Percentiles rank a stretch among this genome's conserved stretches.
Evolutionary conservation across 2,888 invertebrate species (phyloP).

Genomic region (Lasioglossum oenotherae): DNA sequence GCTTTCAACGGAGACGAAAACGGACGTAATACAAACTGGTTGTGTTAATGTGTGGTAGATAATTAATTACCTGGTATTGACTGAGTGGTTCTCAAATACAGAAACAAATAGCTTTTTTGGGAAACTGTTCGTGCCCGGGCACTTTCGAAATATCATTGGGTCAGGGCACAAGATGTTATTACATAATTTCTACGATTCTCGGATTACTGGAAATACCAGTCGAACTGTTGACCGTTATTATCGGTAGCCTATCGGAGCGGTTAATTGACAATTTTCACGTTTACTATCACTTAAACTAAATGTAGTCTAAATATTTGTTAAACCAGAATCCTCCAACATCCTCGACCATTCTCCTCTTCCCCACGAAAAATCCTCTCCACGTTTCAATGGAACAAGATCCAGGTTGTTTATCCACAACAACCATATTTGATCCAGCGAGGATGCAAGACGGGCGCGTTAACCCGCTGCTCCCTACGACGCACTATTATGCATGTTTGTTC

Average conservation of each 20-base stretch:
- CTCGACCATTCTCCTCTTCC: too few relatives aligned
- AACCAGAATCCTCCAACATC: neutral
- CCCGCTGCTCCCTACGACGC: conserved; percentile 26
- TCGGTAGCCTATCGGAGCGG: neutral
- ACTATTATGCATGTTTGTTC: conserved; percentile 43
- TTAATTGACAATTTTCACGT: neutral
- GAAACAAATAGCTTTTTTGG: neutral
- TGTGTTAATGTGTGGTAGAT: neutral
- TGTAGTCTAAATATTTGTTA: too few relatives aligned
- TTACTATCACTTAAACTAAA: too few relatives aligned
- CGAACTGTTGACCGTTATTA: neutral
- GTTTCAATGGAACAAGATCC: neutral
- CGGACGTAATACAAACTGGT: neutral
- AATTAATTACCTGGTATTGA: neutral
- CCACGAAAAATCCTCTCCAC: too few relatives aligned
- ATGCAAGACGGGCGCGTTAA: conserved; percentile 19
- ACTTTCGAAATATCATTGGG: conserved; percentile 13
- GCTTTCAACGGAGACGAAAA: neutral
- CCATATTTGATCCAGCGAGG: neutral
- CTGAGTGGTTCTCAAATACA: neutral
- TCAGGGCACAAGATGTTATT: neutral
- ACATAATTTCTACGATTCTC: conserved; percentile 17
- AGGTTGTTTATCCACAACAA: neutral
- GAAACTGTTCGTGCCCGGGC: neutral
- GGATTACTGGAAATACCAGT: conserved; percentile 39